These are phyloP conservation scores for Coenonympha glycerion DNA, from an alignment of 2,888 invertebrate species.

Conservation along the genomic window DNA sequence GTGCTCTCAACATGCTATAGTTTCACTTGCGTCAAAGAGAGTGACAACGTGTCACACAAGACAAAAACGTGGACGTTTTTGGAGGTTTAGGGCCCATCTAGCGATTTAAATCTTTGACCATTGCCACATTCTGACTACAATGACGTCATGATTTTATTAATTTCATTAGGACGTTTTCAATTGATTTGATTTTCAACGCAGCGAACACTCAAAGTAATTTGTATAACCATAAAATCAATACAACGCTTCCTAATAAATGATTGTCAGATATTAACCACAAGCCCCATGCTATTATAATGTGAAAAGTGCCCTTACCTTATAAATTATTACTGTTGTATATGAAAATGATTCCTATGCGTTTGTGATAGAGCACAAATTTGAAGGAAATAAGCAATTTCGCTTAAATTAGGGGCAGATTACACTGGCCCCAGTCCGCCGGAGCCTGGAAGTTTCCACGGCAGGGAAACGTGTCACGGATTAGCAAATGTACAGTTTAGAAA, in stretches of 20 bases:
- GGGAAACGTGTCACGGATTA: slow-evolving; percentile 21
- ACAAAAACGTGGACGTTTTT: too few species aligned
- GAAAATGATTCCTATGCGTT: slow-evolving; percentile 29
- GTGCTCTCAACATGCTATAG: too few species aligned
- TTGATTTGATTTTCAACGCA: background rate
- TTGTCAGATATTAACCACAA: slow-evolving; percentile 57
- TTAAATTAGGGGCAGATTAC: slow-evolving; percentile 53
- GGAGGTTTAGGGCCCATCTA: too few species aligned
- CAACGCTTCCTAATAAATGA: slow-evolving; percentile 44
- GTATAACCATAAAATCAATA: slow-evolving; percentile 29
- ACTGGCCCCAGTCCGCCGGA: slow-evolving; percentile 35
- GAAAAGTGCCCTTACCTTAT: slow-evolving; percentile 54
- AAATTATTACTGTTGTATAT: background rate
- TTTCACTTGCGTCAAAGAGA: too few species aligned
- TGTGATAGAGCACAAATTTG: slow-evolving; percentile 9
- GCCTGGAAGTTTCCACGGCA: slow-evolving; percentile 26
- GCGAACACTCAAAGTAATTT: background rate
- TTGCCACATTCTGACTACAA: too few species aligned
- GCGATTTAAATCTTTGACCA: too few species aligned
- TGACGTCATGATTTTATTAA: background rate
- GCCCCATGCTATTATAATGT: slow-evolving; percentile 60
- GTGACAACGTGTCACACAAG: too few species aligned
- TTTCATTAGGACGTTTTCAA: background rate
- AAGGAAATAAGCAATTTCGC: slow-evolving; percentile 26
- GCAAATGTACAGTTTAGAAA: background rate